Base-by-base conservation (phyloP, 2,888 invertebrate genomes). In the Archips crataeganus region DNA sequence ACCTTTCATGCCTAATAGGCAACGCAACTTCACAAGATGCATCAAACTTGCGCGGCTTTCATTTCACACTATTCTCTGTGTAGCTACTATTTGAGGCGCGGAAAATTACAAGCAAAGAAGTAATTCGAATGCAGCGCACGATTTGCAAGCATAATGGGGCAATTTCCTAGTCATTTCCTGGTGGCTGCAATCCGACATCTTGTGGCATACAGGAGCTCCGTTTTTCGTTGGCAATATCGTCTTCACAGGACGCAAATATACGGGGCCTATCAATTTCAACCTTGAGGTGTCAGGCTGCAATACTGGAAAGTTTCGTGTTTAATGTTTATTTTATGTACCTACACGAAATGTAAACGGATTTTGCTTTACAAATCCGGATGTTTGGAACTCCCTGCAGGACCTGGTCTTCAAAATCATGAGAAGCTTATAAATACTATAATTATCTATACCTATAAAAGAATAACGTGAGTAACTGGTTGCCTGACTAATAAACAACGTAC, bases 81-180 rank as follows among this genome's bases (percentile, higher is more conserved):
- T 42, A 49, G 76, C 77, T 82, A 75, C 77, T 82, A 77, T 81
- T 79, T 82, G 84, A 86, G 84, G 81, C 83, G 85, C 85, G 90
- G 87, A 88, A 91, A 92, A 90, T 91, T 89, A 90, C 90, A 87
- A 86, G 90, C 88, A 86, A 91, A 91, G 89, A 89, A 90, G 90
- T 90, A 90, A 90, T 92, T 90, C 86, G 85, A 89, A 92, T 91
- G 93, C 93, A 92, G 89, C 92, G 90, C 93, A 91, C 93, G 93
- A 90, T 89, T 90, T 87, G 87, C 88, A 89, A 90, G 89, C 90
- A 86, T 92, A 93, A 93, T 93, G 90, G 92, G 88, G 92, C 93
- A 92, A 93, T 93, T 93, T 93, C 92, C 92, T 85, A 84, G 88
- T 90, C 90, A 91, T 92, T 92, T 93, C 92, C 91, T 88, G 83